These are phyloP conservation scores for Microtus ochrogaster DNA, from an alignment of 2,113 vertebrate species.

Conservation along the genomic window DNA sequence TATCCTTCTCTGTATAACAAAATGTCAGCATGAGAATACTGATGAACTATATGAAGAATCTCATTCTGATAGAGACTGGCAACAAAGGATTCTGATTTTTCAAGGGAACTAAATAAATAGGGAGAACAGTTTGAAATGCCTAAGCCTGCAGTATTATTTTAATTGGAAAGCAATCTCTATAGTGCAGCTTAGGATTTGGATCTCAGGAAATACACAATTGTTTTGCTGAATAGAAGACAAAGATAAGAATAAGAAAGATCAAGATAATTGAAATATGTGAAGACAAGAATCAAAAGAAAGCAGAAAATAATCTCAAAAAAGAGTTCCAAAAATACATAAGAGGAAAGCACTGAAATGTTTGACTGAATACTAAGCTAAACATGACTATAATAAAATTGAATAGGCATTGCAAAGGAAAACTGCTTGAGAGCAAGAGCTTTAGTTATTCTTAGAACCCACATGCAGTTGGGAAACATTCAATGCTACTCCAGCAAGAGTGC, in stretches of 20 bases:
- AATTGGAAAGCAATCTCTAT: background rate
- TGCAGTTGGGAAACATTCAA: background rate
- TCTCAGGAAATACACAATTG: background rate
- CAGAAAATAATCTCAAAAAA: background rate
- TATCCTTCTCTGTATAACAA: background rate
- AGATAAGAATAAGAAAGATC: background rate
- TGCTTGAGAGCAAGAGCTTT: background rate
- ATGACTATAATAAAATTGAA: background rate
- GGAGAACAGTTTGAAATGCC: background rate
- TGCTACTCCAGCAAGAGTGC: background rate
- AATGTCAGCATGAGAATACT: background rate
- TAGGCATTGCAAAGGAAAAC: background rate
- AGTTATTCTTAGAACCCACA: background rate
- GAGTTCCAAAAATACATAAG: background rate
- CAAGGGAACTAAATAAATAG: background rate
- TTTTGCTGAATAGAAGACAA: background rate
- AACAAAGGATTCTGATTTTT: background rate
- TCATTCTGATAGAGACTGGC: background rate
- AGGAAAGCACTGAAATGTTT: background rate
- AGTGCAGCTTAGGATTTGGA: background rate
- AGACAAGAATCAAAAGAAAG: background rate
- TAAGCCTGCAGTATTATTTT: background rate
- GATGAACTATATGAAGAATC: background rate
- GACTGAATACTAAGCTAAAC: background rate
- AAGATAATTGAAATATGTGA: background rate